Evolutionary conservation across 2,113 vertebrate species (phyloP), one percentile per base, ranked within the genome.

Genomic region (Vulpes ferrilata): DNA sequence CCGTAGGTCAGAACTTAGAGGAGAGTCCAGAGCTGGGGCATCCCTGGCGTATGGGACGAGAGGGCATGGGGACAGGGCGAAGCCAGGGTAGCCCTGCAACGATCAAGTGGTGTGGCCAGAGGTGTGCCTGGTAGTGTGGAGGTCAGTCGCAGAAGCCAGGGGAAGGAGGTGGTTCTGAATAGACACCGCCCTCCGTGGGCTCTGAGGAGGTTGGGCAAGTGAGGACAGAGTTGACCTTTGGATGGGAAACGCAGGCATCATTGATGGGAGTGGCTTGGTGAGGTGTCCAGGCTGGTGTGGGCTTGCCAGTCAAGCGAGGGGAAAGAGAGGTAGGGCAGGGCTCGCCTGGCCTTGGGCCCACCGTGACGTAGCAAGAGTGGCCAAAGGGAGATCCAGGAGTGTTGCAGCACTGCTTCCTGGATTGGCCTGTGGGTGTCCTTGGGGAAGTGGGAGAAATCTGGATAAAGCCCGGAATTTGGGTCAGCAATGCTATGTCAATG

Each of bases 401-500:
- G 2, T 48, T 62, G 84, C 20, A 64, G 25, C 27, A 7, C 57
- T 2, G 13, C 23, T n/a, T 69, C 87, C 32, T 48, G 91, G 83
- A 15, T 10, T 0, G 22, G 91, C 1, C 20, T 38, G 38, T 43
- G 82, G 76, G 25, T 7, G 3, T 43, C 16, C 5, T 30, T 35
- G 64, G 73, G 60, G 38, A 73, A 64, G 27, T 1, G 32, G 80
- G 6, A 9, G 25, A 62, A 4, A 25, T 13, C 11, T 6, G 43
- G 55, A 35, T 7, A 2, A 57, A 82, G 73, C 38, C 55, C 22
- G 43, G 35, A 20, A 38, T 9, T 51, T 0, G 11, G 11, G 69
- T 27, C 43, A 2, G 1, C 5, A 3, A 27, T 1, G 60, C 55
- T 5, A 0, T 3, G 5, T 62, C 22, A 1, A 9, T 3, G 53